These are phyloP conservation scores for Agrilus mali DNA, from an alignment of 2,888 invertebrate genomes.

Conservation along the genomic window DNA sequence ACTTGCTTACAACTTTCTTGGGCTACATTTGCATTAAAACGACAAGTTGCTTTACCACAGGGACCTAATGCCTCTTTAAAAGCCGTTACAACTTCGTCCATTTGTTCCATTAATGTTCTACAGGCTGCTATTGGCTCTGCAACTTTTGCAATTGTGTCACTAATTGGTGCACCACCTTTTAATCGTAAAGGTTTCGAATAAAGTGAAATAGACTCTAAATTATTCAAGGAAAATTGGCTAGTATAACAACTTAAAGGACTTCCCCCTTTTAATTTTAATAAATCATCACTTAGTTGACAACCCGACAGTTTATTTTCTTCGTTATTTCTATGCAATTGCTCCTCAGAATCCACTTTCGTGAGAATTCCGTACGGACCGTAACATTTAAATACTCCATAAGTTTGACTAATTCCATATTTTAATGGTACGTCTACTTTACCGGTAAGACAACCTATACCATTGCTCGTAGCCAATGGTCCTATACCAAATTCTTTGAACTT, in stretches of 20 bases:
- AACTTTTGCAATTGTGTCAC: constrained; percentile 9
- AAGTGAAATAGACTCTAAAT: too few relatives aligned
- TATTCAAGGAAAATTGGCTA: too few relatives aligned
- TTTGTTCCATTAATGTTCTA: constrained; percentile 29
- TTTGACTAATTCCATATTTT: constrained; percentile 26
- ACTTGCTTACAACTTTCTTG: constrained; percentile 21
- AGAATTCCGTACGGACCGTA: constrained; percentile 28
- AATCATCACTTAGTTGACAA: neutral
- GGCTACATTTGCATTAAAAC: constrained; percentile 22
- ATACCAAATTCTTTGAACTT: constrained; percentile 31
- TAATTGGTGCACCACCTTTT: constrained; percentile 16
- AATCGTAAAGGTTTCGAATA: constrained; percentile 10
- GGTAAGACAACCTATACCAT: constrained; percentile 26
- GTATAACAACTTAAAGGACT: too few relatives aligned
- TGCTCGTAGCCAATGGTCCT: constrained; percentile 28
- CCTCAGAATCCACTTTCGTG: constrained; percentile 18
- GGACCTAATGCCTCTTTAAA: constrained; percentile 30
- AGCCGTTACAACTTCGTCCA: constrained; percentile 24
- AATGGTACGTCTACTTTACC: constrained; percentile 18
- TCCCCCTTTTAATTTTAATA: too few relatives aligned
- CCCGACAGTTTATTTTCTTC: neutral
- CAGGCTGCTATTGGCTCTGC: constrained; percentile 25
- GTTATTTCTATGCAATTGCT: constrained; percentile 12
- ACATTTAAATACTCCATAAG: constrained; percentile 24
- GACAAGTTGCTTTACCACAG: constrained; percentile 28